A percentile compares a stretch with the other conserved stretches of the same genome.
Conservation (phyloP, 2,113 vertebrate genomes). For the Atlantisia rogersi region DNA sequence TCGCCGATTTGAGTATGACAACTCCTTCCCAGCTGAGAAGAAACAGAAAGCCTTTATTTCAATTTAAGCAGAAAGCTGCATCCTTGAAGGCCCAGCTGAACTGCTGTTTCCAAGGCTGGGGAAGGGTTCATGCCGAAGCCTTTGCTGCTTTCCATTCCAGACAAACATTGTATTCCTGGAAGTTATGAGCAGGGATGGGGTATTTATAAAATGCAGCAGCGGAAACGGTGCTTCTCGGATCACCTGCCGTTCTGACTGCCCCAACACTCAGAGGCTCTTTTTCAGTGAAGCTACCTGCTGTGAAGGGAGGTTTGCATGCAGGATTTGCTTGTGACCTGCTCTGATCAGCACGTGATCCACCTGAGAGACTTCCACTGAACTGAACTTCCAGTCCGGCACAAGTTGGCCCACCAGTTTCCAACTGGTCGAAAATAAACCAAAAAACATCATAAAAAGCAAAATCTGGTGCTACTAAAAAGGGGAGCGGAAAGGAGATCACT, state of each 20-base stretch:
- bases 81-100: not conserved
- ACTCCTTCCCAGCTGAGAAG: slow-evolving; percentile 11
- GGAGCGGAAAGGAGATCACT: not conserved
- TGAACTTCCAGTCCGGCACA: not conserved
- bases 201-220: slow-evolving; percentile 28
- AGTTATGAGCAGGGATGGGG: not conserved
- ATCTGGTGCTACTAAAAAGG: not conserved
- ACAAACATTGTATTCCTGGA: slow-evolving; percentile 38
- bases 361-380: not conserved
- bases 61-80: not conserved
- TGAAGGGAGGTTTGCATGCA: not conserved
- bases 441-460: not conserved
- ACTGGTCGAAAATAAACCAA: not conserved
- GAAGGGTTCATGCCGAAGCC: not conserved
- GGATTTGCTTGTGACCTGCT: not conserved
- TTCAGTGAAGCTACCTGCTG: not conserved
- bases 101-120: not conserved
- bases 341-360: not conserved
- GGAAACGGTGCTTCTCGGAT: slow-evolving; percentile 16
- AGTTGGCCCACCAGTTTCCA: not conserved
- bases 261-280: not conserved
- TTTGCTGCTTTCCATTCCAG: not conserved
- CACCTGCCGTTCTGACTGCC: not conserved
- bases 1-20: not conserved
- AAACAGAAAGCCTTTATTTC: slow-evolving; percentile 10